Evolutionary conservation across 2,888 invertebrate genomes (phyloP), one percentile per base, ranked within the genome.

Genomic region (Ophion obscuratus): DNA sequence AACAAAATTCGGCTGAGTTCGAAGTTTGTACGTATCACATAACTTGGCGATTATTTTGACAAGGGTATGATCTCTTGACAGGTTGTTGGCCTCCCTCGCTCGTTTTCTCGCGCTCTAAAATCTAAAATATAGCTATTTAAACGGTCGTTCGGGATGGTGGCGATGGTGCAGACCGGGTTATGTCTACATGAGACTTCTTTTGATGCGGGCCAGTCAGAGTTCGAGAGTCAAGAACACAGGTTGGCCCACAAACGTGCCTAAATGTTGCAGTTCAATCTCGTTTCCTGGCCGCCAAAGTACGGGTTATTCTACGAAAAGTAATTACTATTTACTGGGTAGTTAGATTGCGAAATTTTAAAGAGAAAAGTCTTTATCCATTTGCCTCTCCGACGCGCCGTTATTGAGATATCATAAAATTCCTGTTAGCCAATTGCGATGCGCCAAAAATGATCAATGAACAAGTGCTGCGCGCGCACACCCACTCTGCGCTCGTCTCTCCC

Each of bases 1-100:
- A 14, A 17, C 20, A 47, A 76, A 81, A 78, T 66, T 68, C 27
- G 57, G 90, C 89, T 89, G 90, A 91, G 91, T 91, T 91, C 53
- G 61, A 90, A 90, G 88, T 89, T 89, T 89, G 88, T 90, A 89
- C 90, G 91, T 88, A 92, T 92, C 92, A 92, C 92, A 92, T 93
- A 93, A 93, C 93, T 93, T 92, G 91, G 91, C 92, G 93, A 93
- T 93, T 93, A 93, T 93, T 93, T 93, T 93, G 93, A 93, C 93
- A 92, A 92, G 93, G 93, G 93, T 93, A 93, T 92, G 92, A 93
- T 92, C 90, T 91, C 88, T 87, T 91, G 92, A 92, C 92, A 92
- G 92, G 90, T 92, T 91, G 91, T 91, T 92, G 92, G 92, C 91
- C 92, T 91, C 89, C 89, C 90, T 90, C 57, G 80, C 61, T 77